Evolutionary conservation across 2,888 invertebrate genomes (phyloP), one percentile per base, ranked within the genome.

Genomic region (Cryptocephalus primarius): DNA sequence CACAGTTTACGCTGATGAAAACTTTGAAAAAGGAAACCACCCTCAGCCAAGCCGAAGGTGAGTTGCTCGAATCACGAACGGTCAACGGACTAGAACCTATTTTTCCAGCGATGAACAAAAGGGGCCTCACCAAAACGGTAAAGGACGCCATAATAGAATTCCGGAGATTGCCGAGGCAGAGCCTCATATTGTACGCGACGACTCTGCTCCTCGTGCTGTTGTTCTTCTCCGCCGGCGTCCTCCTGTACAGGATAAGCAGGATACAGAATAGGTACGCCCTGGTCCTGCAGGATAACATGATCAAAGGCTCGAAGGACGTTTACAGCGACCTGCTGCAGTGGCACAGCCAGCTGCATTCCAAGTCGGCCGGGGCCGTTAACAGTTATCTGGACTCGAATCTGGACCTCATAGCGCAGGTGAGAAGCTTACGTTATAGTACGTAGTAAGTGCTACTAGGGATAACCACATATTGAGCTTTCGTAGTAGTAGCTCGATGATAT

Each of bases 401-500:
- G 57, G 77, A 88, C 68, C 80, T 88, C 70, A 84, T 89, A 60
- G 81, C 85, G 50, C 87, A 85, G 81, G 88, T 85, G 68, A 46
- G 46, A 40, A 4, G 6, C 2, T 11, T 36, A n/a, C n/a, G n/a
- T n/a, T n/a, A 34, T 34, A 34, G 9, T 34, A 9, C n/a, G 9
- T 36, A 11, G 6, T 36, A 4, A 36, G 11, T 36, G 36, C 3
- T 6, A 11, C 6, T n/a, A 36, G 12, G 2, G 36, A 6, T 11
- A 22, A 6, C 22, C n/a, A n/a, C n/a, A n/a, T n/a, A n/a, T n/a
- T n/a, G n/a, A n/a, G n/a, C n/a, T n/a, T n/a, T n/a, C n/a, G n/a
- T n/a, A n/a, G n/a, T n/a, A n/a, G n/a, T n/a, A n/a, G n/a, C n/a
- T n/a, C n/a, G n/a, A n/a, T n/a, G n/a, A n/a, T n/a, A n/a, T n/a